Evolutionary conservation across 2,888 invertebrate genomes (phyloP), one percentile per base, ranked within the genome.

Genomic region (Acanthosepion esculentum): DNA sequence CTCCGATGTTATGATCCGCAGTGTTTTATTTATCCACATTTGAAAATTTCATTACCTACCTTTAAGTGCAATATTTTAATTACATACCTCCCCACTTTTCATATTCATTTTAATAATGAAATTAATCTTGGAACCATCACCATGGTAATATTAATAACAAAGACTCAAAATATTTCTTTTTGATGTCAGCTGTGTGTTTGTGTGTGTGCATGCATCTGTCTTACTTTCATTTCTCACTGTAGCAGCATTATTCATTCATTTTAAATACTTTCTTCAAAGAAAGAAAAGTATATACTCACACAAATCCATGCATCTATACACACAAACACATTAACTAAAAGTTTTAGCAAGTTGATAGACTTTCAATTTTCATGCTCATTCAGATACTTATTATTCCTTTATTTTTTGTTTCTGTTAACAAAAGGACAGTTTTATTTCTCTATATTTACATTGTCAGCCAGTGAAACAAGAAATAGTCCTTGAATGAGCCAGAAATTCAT

Each of bases 31-130:
- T 78, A 78, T 33, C 78, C 78, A 78, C 78, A n/a, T 78, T 78
- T 78, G n/a, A 33, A n/a, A 78, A n/a, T n/a, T n/a, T 33, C 78
- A 78, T 78, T 10, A 78, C 18, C n/a, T 4, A 78, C 78, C 78
- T 78, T 78, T n/a, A 78, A 78, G 78, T 78, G 78, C 78, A 78
- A 78, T 78, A 78, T 78, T 78, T n/a, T 78, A 78, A 33, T 78
- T 33, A 78, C 78, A 78, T 78, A 12, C n/a, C n/a, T 18, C 33
- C 33, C n/a, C n/a, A 15, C 78, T 78, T n/a, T 33, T 78, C 33
- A 20, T 15, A 33, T 78, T 15, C 78, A 78, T 78, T 78, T 78
- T n/a, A 78, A 78, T 78, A 15, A n/a, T 78, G n/a, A 78, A 78
- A 10, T 12, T 78, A 78, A 78, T 78, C n/a, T 78, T 33, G 15